A percentile compares a stretch with the other conserved stretches of the same genome.
These are phyloP conservation scores for Lonchura striata DNA, from an alignment of 2,113 vertebrate species.

Conservation along the genomic window DNA sequence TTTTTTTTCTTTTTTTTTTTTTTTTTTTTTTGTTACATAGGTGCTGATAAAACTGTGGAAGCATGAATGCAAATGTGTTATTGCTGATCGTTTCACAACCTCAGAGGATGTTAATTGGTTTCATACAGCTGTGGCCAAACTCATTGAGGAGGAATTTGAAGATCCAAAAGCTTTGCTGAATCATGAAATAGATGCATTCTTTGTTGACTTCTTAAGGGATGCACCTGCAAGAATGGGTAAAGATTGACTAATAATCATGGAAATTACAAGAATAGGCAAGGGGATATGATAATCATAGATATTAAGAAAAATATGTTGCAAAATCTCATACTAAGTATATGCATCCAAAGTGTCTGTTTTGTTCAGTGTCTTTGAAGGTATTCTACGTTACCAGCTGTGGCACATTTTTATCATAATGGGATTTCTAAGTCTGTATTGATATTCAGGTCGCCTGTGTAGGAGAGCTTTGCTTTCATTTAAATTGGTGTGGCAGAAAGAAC, in stretches of 20 bases:
- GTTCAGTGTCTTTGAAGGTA: background rate
- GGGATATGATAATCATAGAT: too few species aligned
- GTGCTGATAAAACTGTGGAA: constrained; percentile 87
- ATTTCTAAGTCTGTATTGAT: background rate
- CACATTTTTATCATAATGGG: background rate
- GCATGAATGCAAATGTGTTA: constrained; percentile 92
- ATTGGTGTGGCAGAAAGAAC: background rate
- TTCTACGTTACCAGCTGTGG: background rate
- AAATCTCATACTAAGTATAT: background rate
- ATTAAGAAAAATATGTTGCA: background rate
- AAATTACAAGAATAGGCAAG: background rate
- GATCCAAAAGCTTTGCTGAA: constrained; percentile 68
- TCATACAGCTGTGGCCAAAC: constrained; percentile 75
- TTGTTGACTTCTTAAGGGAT: constrained; percentile 93
- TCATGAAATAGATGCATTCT: constrained; percentile 78
- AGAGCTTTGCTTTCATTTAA: background rate
- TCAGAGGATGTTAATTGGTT: constrained; percentile 88
- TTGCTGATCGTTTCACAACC: constrained; percentile 90
- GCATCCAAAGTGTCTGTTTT: background rate
- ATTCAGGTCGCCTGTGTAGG: background rate
- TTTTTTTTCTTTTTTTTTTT: background rate
- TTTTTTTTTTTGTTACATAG: constrained; percentile 67
- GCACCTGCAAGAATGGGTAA: constrained; percentile 86
- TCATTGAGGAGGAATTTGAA: constrained; percentile 80
- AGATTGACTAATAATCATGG: background rate